Base-by-base conservation (phyloP, 2,888 invertebrate genomes). In the Melanophora roralis region DNA sequence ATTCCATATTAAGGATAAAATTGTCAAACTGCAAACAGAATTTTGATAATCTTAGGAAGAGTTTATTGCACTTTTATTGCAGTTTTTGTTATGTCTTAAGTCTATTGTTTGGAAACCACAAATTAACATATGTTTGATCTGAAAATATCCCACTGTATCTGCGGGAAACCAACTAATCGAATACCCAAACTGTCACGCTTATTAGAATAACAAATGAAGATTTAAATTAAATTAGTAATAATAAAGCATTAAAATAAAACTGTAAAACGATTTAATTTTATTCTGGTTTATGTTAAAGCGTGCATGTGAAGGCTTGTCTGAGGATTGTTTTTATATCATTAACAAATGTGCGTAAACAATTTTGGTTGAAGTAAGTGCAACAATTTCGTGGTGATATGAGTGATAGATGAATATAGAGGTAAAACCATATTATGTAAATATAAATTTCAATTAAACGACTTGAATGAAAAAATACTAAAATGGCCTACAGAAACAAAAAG, bases 201-300 rank as follows among this genome's bases (percentile, higher is more conserved):
- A 45, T 34, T 23, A 57, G 45, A 16, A 55, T 27, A 53, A 55
- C 27, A 6, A 34, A 23, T 40, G 43, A 53, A 43, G 19, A 78
- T 67, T 72, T 67, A 78, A 60, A 67, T 78, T 60, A 67, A 19
- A 16, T 60, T 72, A 60, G 40, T 49, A 77, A 72, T 78, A 78
- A 73, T 68, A 57, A 68, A 73, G 62, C 73, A 78, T 73, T 78
- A 64, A 73, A 73, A 62, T 64, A 64, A 78, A 68, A 57, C 51
- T 60, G 55, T 53, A 67, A 62, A 72, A 55, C 9, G 23, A 36
- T 55, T 71, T 53, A 0, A 40, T 60, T 16, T 51, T 21, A 43
- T 53, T 47, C 47, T 36, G 36, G 12, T 8, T 23, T 14, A 57
- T 38, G 9, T n/a, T 7, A 7, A 23, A 12, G 4, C 2, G 1